Conservation (phyloP, 2,113 vertebrate genomes). For the Pan troglodytes region DNA sequence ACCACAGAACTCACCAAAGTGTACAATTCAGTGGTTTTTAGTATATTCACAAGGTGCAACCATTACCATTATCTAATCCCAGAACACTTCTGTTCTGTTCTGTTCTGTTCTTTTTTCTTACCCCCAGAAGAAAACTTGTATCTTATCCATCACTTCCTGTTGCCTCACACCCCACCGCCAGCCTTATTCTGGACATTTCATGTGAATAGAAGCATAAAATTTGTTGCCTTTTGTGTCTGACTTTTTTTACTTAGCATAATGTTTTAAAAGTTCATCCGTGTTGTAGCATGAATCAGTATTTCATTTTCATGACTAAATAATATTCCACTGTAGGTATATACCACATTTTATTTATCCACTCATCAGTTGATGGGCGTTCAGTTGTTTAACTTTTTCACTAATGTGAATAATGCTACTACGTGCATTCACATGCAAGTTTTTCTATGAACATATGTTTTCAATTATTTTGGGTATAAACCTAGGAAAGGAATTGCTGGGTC, state of each 20-base stretch:
- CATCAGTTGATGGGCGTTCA: not conserved
- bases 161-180: not conserved
- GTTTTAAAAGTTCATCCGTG: not conserved
- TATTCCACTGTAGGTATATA: not conserved
- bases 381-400: not conserved
- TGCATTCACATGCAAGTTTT: not conserved
- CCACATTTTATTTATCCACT: not conserved
- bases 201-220: not conserved
- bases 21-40: not conserved
- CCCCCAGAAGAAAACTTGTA: not conserved
- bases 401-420: not conserved
- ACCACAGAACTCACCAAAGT: not conserved
- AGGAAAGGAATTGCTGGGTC: not conserved
- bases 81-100: not conserved
- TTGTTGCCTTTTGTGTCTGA: not conserved
- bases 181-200: not conserved
- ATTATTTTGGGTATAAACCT: not conserved
- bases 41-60: not conserved
- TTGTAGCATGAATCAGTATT: not conserved
- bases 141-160: not conserved
- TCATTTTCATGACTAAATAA: not conserved
- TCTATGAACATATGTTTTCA: not conserved
- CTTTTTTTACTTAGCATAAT: not conserved
- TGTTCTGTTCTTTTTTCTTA: no score
- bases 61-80: not conserved